Percentiles rank a stretch among this genome's conserved stretches.
Conservation (phyloP, 37 sponge, comb jelly and placozoan genomes). For the Theonella swinhoei region DNA sequence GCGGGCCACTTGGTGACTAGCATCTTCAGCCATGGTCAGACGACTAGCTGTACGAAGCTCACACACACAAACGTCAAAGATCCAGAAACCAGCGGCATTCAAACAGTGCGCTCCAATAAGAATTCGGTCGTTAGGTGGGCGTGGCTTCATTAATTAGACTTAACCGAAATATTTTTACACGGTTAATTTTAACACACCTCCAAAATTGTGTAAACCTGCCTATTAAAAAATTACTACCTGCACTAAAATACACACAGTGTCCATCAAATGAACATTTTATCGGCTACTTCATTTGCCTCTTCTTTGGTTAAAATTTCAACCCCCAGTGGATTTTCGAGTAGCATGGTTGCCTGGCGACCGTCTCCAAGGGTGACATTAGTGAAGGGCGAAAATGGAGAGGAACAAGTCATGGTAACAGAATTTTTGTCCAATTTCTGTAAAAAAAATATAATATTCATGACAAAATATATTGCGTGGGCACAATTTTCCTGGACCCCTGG, state of each 20-base stretch:
- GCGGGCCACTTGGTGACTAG: conserved; percentile 4
- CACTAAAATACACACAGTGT: background rate
- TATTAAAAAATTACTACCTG: background rate
- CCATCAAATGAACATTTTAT: background rate
- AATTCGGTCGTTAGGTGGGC: too few species aligned
- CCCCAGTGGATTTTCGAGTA: conserved; percentile 35
- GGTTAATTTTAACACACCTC: too few species aligned
- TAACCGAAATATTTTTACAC: too few species aligned
- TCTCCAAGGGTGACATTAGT: background rate
- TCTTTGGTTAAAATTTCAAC: background rate
- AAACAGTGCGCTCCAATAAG: too few species aligned
- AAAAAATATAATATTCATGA: background rate
- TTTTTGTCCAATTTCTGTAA: conserved; percentile 1
- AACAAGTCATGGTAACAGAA: background rate
- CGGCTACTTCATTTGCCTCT: background rate
- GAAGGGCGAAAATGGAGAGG: conserved; percentile 4
- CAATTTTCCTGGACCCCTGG: too few species aligned
- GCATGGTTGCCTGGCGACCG: conserved; percentile 7
- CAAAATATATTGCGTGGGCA: background rate
- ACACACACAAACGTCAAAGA: too few species aligned
- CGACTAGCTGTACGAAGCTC: too few species aligned
- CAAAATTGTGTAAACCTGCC: too few species aligned
- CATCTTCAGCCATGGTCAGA: conserved; percentile 31
- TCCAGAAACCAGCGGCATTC: too few species aligned
- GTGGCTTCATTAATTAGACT: too few species aligned